Evolutionary conservation across 2,113 vertebrate species (phyloP).

Genomic region (Oceanodroma tethys): DNA sequence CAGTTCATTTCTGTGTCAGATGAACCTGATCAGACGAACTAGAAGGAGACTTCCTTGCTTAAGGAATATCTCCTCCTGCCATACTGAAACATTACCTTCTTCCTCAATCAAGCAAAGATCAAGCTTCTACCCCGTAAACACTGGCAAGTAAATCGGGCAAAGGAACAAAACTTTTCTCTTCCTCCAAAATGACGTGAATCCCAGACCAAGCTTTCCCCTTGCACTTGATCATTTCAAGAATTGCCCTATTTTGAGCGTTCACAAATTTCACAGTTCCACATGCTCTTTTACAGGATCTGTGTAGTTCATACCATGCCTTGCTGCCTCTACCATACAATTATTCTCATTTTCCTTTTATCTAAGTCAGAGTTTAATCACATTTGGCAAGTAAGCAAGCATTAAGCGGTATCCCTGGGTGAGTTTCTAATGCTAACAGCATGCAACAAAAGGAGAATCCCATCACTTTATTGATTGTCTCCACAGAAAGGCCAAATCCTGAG

Average conservation of each 20-base stretch:
- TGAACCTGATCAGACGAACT: not conserved
- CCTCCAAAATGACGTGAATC: not conserved
- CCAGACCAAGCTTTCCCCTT: not conserved
- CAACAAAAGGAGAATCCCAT: slow-evolving; percentile 23
- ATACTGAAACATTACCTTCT: not conserved
- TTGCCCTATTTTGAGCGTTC: not conserved
- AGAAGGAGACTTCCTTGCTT: not conserved
- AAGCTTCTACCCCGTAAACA: not conserved
- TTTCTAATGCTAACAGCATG: slow-evolving; percentile 28
- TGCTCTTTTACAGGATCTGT: not conserved
- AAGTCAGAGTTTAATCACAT: slow-evolving; percentile 27
- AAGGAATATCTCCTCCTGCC: not conserved
- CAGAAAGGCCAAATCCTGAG: slow-evolving; percentile 24
- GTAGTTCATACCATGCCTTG: not conserved
- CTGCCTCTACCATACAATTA: not conserved
- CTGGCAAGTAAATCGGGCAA: not conserved
- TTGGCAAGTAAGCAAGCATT: slow-evolving; percentile 39
- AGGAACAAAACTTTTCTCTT: not conserved
- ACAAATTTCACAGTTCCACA: not conserved
- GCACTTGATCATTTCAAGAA: not conserved
- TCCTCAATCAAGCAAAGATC: not conserved
- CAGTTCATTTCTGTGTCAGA: not conserved
- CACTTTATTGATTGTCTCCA: not conserved
- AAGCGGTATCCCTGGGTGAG: slow-evolving; percentile 17
- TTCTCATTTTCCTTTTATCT: not conserved